Evolutionary conservation across 2,888 invertebrate species (phyloP), one percentile per base, ranked within the genome.

Genomic region (Sympetrum striolatum): DNA sequence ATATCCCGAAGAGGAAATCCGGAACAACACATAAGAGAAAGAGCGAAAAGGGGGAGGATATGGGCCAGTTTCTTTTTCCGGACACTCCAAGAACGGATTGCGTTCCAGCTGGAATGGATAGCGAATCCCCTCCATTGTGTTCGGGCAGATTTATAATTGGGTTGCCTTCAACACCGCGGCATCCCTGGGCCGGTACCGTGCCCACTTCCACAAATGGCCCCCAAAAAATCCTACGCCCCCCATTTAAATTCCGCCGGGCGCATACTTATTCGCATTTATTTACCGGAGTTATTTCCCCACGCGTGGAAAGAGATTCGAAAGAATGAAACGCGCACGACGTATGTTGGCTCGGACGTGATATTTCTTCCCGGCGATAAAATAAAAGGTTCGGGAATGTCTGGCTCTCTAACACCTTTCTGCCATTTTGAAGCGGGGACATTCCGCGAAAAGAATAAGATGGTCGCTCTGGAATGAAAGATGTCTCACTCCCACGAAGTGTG

Each of bases 81-180:
- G 86, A 64, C 86, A 86, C 60, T 58, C 2, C 37, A 86, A 86
- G 86, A 86, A 86, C 86, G 60, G 86, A 86, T 86, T 86, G 86
- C 86, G 86, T 86, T 86, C 86, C 86, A 64, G 58, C 86, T 86
- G 86, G 86, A 86, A 86, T 86, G 86, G 86, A 86, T 86, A 60
- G 37, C 82, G 58, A 15, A 31, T 31, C 58, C 58, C 82, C 35
- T 12, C 60, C 86, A 86, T 86, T 86, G 86, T 86, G 64, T 53
- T 35, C 86, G 31, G 31, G 86, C 86, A 86, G 86, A 86, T 86
- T 86, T 86, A 86, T 86, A 86, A 86, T 86, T 86, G 86, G 86
- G 37, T 60, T 64, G 60, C 64, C 86, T 86, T 86, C 86, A 86
- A 60, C 86, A 25, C 86, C 35, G n/a, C 60, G 58, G 37, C 39